A percentile compares a stretch with the other conserved stretches of the same genome.
These are phyloP conservation scores for Panthera leo DNA, from an alignment of 2,113 vertebrate species.

Conservation along the genomic window DNA sequence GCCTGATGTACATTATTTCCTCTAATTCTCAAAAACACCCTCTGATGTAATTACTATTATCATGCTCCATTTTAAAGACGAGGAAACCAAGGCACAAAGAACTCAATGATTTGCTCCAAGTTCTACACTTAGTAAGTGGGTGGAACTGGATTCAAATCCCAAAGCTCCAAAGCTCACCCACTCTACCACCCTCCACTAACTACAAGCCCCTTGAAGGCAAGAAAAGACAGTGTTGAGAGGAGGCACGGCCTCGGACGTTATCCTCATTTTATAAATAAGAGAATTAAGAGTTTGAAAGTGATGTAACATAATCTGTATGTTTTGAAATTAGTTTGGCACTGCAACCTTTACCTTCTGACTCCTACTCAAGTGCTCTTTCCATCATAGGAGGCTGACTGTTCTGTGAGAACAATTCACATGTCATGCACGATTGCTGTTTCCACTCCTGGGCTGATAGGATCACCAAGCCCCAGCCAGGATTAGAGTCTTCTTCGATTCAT, in stretches of 20 bases:
- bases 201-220: neutral
- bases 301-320: neutral
- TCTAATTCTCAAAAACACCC: neutral
- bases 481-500: conserved; percentile 27
- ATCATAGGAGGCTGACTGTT: neutral
- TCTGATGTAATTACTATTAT: neutral
- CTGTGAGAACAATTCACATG: neutral
- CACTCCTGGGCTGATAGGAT: neutral
- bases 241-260: neutral
- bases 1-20: neutral
- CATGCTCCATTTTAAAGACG: neutral
- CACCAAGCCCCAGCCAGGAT: conserved; percentile 11
- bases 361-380: neutral
- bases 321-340: conserved; percentile 1
- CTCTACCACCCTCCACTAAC: neutral
- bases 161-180: neutral
- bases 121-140: neutral
- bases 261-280: neutral
- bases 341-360: neutral
- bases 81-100: neutral
- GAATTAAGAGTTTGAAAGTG: neutral
- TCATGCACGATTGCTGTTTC: neutral
- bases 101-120: neutral
- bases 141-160: neutral
- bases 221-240: neutral